phyloP scores from a whole-genome alignment of 64 coral and sea anemone genomes.

The Montipora sp. region DNA sequence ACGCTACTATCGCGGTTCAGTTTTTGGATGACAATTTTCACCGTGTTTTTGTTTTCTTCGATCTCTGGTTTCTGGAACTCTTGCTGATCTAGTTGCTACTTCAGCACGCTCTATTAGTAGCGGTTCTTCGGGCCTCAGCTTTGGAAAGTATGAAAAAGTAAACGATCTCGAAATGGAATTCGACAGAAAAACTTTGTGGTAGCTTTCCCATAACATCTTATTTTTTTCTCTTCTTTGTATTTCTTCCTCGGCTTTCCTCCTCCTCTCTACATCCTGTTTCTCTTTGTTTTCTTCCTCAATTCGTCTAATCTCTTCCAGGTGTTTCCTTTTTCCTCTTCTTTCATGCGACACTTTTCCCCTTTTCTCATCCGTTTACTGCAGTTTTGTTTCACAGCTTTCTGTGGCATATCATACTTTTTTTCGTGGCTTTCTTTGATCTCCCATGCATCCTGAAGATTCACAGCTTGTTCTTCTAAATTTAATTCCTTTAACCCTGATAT shows the following conservation, averaged over 20 bases:
- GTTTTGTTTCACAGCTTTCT: not conserved
- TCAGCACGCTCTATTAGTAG: not conserved
- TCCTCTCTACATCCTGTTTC: not conserved
- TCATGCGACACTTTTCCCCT: not conserved
- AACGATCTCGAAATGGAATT: slow-evolving; percentile 36
- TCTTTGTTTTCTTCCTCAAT: slow-evolving; percentile 6
- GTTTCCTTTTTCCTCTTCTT: slow-evolving; percentile 4
- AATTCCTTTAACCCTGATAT: slow-evolving; percentile 1
- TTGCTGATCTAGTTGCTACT: not conserved
- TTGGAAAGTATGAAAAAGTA: slow-evolving; percentile 49
- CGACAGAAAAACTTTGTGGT: not conserved
- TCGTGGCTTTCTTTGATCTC: not conserved
- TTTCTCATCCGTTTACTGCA: not conserved
- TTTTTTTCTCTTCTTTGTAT: not conserved
- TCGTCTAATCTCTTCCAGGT: slow-evolving; percentile 3
- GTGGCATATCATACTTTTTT: not conserved
- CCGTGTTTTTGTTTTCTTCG: not conserved
- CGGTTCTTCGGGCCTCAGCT: not conserved
- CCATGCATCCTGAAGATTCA: not conserved
- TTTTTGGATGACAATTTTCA: not conserved
- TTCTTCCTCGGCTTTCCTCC: slow-evolving; percentile 1
- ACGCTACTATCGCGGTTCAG: not conserved
- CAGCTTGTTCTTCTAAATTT: slow-evolving; percentile 15
- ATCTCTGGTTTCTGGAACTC: not conserved
- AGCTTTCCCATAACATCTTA: slow-evolving; percentile 33